These are phyloP conservation scores for Myotis findleyi DNA, from an alignment of 2,797 vertebrate genomes.

Conservation along the genomic window DNA sequence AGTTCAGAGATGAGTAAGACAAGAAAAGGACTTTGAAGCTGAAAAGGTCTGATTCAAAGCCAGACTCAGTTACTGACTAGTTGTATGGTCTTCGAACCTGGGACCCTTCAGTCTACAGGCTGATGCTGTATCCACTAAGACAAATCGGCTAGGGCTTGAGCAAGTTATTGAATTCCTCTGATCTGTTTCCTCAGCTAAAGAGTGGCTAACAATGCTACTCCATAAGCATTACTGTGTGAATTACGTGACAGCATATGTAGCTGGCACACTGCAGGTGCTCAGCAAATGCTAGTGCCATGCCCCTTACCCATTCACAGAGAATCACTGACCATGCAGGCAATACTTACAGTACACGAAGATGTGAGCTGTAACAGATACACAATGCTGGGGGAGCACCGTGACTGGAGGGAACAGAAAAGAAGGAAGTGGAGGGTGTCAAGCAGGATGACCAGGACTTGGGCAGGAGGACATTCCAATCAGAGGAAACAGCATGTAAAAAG, in stretches of 20 bases:
- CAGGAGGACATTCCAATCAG: neutral
- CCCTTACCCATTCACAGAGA: neutral
- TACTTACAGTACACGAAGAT: neutral
- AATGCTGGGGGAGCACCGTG: neutral
- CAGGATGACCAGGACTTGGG: neutral
- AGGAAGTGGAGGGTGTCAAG: neutral
- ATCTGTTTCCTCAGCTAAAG: neutral
- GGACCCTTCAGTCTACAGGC: too few relatives aligned
- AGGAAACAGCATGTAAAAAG: neutral
- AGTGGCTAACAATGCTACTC: neutral
- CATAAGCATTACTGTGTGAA: neutral
- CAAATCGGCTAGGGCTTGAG: neutral
- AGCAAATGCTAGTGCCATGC: neutral
- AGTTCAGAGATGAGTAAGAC: constrained; percentile 11
- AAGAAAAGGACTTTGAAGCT: neutral
- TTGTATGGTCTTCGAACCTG: neutral
- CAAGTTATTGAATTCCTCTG: constrained; percentile 32
- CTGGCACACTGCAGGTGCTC: neutral
- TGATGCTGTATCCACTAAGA: too few relatives aligned
- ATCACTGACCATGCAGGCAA: neutral
- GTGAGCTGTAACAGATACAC: neutral
- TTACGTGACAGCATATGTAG: neutral
- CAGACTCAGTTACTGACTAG: neutral
- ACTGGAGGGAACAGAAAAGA: neutral
- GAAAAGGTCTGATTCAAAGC: neutral